These are phyloP conservation scores for Cerastis leucographa DNA, from an alignment of 2,888 invertebrate species.

Conservation along the genomic window DNA sequence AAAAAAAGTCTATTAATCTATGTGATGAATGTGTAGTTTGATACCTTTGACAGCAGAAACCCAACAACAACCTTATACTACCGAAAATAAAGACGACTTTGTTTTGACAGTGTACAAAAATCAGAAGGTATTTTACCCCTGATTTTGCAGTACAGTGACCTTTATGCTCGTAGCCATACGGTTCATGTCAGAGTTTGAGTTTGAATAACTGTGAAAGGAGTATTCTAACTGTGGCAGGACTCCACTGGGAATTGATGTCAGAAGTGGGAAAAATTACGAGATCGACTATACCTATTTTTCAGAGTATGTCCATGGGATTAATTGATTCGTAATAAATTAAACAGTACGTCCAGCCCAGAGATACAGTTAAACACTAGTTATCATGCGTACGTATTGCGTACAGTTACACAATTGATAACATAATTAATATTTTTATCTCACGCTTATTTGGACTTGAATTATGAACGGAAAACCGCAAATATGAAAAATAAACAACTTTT, in stretches of 20 bases:
- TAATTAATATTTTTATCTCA: conserved; percentile 53
- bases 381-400: conserved; percentile 47
- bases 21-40: neutral
- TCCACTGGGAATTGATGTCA: neutral
- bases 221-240: neutral
- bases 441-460: conserved; percentile 40
- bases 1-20: too few relatives aligned
- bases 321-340: conserved; percentile 44
- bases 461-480: conserved; percentile 38
- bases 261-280: neutral
- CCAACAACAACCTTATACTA: neutral
- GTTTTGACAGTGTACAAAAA: neutral
- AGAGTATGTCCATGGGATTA: neutral
- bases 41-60: neutral
- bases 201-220: too few relatives aligned
- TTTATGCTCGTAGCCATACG: too few relatives aligned
- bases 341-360: conserved; percentile 2
- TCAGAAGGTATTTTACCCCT: too few relatives aligned
- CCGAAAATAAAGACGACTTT: neutral
- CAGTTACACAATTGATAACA: conserved; percentile 38
- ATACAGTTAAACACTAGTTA: conserved; percentile 9
- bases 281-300: neutral
- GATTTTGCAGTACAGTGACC: too few relatives aligned
- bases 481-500: conserved; percentile 40
- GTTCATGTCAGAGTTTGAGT: too few relatives aligned